A percentile compares a stretch with the other conserved stretches of the same genome.
Evolutionary conservation across 2,113 vertebrate species (phyloP).

Genomic region (Gila orcuttii): DNA sequence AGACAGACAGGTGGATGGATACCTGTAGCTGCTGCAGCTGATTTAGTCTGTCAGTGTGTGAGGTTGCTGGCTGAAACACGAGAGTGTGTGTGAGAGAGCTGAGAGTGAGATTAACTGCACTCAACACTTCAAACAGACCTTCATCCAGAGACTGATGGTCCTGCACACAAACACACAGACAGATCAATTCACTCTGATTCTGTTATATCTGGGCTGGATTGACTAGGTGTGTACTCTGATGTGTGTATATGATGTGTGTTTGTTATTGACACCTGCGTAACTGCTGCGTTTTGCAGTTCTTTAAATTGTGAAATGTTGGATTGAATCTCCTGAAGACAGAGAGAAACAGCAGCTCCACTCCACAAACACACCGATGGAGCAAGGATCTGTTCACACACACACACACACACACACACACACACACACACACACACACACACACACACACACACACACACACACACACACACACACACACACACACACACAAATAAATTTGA

Average conservation of each 20-base stretch:
- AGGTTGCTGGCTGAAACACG: slow-evolving; percentile 58
- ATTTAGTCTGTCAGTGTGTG: slow-evolving; percentile 63
- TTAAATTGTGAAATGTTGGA: slow-evolving; percentile 74
- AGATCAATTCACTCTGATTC: not conserved
- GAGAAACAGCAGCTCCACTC: slow-evolving; percentile 61
- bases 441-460: no score
- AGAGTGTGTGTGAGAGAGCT: slow-evolving; percentile 76
- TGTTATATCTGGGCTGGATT: not conserved
- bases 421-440: not conserved
- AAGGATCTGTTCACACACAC: slow-evolving; percentile 71
- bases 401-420: not conserved
- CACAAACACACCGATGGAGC: slow-evolving; percentile 58
- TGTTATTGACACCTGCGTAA: not conserved
- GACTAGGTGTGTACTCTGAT: not conserved
- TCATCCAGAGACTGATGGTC: slow-evolving; percentile 72
- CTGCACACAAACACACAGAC: slow-evolving; percentile 52
- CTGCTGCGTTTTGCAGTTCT: slow-evolving; percentile 76
- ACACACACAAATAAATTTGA: not conserved
- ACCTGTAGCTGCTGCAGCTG: slow-evolving; percentile 79
- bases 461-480: no score
- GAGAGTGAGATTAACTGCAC: slow-evolving; percentile 76
- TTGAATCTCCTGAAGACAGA: slow-evolving; percentile 80
- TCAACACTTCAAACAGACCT: slow-evolving; percentile 80
- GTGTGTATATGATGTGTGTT: not conserved
- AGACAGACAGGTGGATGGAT: slow-evolving; percentile 9